Evolutionary conservation across 2,797 vertebrate species (phyloP).

Genomic region (Botia kubotai): DNA sequence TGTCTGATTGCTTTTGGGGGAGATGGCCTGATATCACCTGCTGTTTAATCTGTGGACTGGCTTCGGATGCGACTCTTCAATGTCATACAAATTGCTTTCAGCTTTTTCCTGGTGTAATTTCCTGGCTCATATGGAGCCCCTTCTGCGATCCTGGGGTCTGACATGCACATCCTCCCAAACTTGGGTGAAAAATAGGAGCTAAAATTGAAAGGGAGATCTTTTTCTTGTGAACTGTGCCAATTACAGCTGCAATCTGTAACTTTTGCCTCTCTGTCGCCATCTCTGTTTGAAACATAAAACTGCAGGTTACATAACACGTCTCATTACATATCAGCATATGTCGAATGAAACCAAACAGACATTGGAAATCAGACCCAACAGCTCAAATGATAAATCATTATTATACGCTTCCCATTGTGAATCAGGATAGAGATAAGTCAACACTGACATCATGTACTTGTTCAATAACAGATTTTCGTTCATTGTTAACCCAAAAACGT

Average conservation of each 20-base stretch:
- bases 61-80: slow-evolving; percentile 42
- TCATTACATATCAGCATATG: no score
- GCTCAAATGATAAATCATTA: no score
- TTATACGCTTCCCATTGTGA: no score
- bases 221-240: slow-evolving; percentile 30
- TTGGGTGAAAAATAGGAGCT: slow-evolving; percentile 10
- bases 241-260: slow-evolving; percentile 27
- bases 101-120: slow-evolving; percentile 51
- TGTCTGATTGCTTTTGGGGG: slow-evolving; percentile 66
- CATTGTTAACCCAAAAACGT: no score
- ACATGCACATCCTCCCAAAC: slow-evolving; percentile 10
- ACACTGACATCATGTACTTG: no score
- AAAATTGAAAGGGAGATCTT: slow-evolving; percentile 18
- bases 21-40: slow-evolving; percentile 39
- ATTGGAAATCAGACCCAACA: no score
- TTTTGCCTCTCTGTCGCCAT: no score
- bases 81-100: slow-evolving; percentile 60
- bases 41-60: slow-evolving; percentile 40
- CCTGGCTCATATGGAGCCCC: slow-evolving; percentile 39
- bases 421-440: no score
- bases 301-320: no score
- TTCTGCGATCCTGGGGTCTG: slow-evolving; percentile 29
- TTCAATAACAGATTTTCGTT: no score
- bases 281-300: no score
- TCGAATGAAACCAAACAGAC: no score